Percentiles rank a stretch among this genome's conserved stretches.
Conservation (phyloP, 2,113 vertebrate species). For the Menidia beryllina region DNA sequence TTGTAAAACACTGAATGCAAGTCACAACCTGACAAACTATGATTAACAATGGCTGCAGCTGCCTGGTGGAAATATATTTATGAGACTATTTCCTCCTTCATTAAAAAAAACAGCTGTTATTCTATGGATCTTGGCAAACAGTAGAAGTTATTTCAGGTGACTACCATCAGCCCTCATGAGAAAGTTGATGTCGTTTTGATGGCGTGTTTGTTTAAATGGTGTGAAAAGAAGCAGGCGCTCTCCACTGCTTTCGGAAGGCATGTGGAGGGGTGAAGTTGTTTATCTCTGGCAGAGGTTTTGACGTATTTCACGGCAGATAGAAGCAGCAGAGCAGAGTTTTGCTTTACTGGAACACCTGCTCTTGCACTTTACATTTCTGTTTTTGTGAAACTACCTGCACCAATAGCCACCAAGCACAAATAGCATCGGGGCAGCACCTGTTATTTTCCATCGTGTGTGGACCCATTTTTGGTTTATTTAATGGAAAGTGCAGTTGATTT, state of each 20-base stretch:
- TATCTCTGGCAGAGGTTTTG: background rate
- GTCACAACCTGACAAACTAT: too few species aligned
- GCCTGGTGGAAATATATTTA: too few species aligned
- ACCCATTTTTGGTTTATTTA: slow-evolving; percentile 25
- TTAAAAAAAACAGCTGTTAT: background rate
- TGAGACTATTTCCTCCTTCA: background rate
- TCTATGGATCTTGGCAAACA: background rate
- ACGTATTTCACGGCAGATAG: background rate
- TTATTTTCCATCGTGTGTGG: slow-evolving; percentile 38
- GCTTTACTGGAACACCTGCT: background rate
- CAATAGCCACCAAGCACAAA: slow-evolving; percentile 36
- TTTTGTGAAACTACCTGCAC: background rate
- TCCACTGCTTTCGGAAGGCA: background rate
- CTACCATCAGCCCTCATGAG: background rate
- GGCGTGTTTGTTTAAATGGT: background rate
- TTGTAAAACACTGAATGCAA: too few species aligned
- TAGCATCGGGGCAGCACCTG: slow-evolving; percentile 28
- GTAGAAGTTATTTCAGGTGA: background rate
- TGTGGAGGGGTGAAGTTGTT: slow-evolving; percentile 1
- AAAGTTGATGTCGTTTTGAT: background rate
- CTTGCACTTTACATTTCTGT: background rate
- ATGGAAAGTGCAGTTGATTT: background rate
- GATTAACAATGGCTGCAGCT: too few species aligned
- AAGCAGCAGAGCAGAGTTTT: too few species aligned
- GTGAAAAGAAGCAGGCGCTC: slow-evolving; percentile 13